These are phyloP conservation scores for Catocala nupta DNA, from an alignment of 2,888 invertebrate species.

Conservation along the genomic window DNA sequence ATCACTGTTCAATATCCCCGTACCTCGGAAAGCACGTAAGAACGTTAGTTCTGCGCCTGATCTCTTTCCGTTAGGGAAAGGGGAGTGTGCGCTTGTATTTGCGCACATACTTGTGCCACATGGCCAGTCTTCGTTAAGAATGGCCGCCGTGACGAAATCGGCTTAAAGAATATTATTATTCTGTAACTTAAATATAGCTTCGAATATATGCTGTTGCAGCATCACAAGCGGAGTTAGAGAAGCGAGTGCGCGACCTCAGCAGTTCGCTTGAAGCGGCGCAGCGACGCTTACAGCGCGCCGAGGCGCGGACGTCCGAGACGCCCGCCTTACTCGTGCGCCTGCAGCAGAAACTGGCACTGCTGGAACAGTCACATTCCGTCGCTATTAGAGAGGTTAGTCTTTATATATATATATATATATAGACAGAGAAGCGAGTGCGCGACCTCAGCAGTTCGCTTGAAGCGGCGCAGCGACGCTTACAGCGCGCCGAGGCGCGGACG, in stretches of 20 bases:
- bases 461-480: slow-evolving; percentile 88
- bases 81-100: no score
- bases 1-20: no score
- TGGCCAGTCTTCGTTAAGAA: no score
- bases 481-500: slow-evolving; percentile 89
- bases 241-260: slow-evolving; percentile 85
- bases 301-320: slow-evolving; percentile 88
- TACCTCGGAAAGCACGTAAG: no score
- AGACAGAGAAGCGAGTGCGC: slow-evolving; percentile 80
- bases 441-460: slow-evolving; percentile 89
- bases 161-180: no score
- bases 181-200: not conserved
- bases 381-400: slow-evolving; percentile 88
- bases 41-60: no score
- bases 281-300: slow-evolving; percentile 89
- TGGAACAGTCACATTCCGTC: slow-evolving; percentile 91
- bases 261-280: slow-evolving; percentile 89
- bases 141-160: no score
- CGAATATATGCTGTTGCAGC: slow-evolving; percentile 50
- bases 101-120: no score
- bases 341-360: slow-evolving; percentile 90
- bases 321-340: slow-evolving; percentile 89
- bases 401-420: not conserved
- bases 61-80: no score
- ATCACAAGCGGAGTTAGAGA: slow-evolving; percentile 78